Base-by-base conservation (phyloP, 2,888 invertebrate genomes). In the Diploptera punctata region DNA sequence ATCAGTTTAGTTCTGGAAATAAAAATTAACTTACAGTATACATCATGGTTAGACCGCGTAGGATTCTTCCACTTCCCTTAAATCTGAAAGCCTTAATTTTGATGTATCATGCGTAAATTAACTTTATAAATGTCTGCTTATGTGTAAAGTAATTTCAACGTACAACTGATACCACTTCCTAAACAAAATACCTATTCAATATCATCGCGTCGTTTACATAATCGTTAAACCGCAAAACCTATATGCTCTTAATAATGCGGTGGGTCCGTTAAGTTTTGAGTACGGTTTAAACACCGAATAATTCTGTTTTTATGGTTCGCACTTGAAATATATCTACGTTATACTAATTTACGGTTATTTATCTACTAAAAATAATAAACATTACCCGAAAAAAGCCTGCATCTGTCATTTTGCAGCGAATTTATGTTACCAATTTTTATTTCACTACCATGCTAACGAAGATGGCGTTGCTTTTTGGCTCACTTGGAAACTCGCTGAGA, bases 381-480 rank as follows among this genome's bases (percentile, higher is more conserved):
- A 71, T 71, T 71, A 71, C 71, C 71, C 71, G 71, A 71, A 71
- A 71, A 71, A 67, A 71, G 71, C 71, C 71, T 71, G 65, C 71
- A 54, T 71, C 71, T 52, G 65, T 71, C 71, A 71, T 71, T 71
- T 71, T 67, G 71, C 21, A 65, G 47, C 65, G 54, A 26, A 65
- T 60, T 54, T 67, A 54, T 24, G 29, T 38, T 33, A 65, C 67
- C 52, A 67, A 71, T 52, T 52, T 65, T 71, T 71, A 71, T 54
- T 54, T 67, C 65, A 71, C 71, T 71, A 71, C 71, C 71, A 71
- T 71, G 71, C 65, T 71, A 71, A 65, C 21, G 67, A 71, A 71
- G 71, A 71, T 71, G 71, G 71, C 71, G 71, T 67, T 62, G 43
- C 24, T 47, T 65, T 47, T 57, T 5, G 57, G n/a, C n/a, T n/a